Conservation (phyloP, 2,888 invertebrate genomes). For the Eumacrocentrus americanus region DNA sequence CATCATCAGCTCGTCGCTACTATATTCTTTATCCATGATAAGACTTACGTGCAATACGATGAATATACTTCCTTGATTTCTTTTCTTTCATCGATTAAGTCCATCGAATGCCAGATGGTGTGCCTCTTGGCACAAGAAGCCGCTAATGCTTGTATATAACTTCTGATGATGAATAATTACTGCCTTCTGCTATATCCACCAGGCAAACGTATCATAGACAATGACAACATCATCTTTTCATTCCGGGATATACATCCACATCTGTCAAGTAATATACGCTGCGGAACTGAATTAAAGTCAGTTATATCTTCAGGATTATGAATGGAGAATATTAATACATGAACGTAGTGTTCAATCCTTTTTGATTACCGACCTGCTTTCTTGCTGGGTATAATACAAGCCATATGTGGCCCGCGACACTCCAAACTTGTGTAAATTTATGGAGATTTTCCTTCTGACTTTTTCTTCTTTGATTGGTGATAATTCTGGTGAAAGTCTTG, state of each 20-base stretch:
- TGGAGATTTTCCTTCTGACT: conserved; percentile 1
- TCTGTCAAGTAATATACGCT: background rate
- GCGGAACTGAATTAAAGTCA: background rate
- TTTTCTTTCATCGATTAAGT: conserved; percentile 1
- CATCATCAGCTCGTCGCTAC: too few species aligned
- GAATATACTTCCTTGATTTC: background rate
- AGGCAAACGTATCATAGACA: conserved; percentile 5
- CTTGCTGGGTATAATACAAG: background rate
- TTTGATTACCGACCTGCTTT: conserved; percentile 11
- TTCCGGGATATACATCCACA: background rate
- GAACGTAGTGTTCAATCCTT: too few species aligned
- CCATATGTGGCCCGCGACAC: background rate
- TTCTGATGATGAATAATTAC: background rate
- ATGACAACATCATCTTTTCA: conserved; percentile 5
- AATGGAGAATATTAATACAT: too few species aligned
- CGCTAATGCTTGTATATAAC: background rate
- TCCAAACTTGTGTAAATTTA: background rate
- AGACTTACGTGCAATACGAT: background rate
- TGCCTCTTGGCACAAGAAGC: background rate
- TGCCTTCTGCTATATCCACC: background rate
- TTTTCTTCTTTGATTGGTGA: conserved; percentile 4
- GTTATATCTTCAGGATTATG: background rate
- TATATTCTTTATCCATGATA: too few species aligned
- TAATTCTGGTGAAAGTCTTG: conserved; percentile 7
- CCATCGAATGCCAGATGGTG: conserved; percentile 6